phyloP scores from a whole-genome alignment of 2,888 invertebrate species.

The Augiades crinisus region DNA sequence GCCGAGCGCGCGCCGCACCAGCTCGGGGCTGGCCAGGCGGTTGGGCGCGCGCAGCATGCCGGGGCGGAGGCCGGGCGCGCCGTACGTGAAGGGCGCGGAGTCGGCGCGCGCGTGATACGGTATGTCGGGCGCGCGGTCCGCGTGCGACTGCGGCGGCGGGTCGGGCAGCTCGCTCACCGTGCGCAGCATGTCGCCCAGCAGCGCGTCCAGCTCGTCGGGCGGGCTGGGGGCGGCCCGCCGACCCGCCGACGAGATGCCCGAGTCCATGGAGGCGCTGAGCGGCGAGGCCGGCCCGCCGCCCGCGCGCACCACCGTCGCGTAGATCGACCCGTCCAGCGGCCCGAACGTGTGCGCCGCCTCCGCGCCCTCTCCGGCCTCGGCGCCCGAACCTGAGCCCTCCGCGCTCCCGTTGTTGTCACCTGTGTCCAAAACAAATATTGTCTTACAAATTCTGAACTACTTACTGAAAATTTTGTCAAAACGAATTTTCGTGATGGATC shows the following conservation, averaged over 20 bases:
- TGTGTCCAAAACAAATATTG: conserved; percentile 52
- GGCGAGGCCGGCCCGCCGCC: conserved; percentile 83
- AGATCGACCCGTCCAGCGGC: conserved; percentile 94
- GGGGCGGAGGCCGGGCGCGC: conserved; percentile 81
- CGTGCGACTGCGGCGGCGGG: conserved; percentile 71
- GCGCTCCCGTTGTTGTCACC: conserved; percentile 82
- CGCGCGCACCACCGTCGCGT: conserved; percentile 85
- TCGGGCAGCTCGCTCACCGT: conserved; percentile 92
- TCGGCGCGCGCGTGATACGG: conserved; percentile 96
- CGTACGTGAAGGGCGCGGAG: conserved; percentile 94
- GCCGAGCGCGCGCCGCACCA: conserved; percentile 88
- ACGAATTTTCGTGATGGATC: too few relatives aligned
- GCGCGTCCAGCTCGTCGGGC: conserved; percentile 88
- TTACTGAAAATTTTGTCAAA: too few relatives aligned
- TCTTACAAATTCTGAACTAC: too few relatives aligned
- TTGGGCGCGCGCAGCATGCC: conserved; percentile 86
- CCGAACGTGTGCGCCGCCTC: conserved; percentile 87
- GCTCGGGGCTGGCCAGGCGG: conserved; percentile 91
- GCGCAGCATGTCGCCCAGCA: conserved; percentile 92
- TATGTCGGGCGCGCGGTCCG: conserved; percentile 79
- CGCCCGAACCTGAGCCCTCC: conserved; percentile 69
- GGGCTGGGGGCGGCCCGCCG: conserved; percentile 79
- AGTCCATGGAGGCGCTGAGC: conserved; percentile 94
- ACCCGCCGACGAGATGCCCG: conserved; percentile 92
- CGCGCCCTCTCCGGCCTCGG: conserved; percentile 68